Percentiles rank a stretch among this genome's conserved stretches.
Conservation (phyloP, 2,113 vertebrate species). For the Cromileptes altivelis region DNA sequence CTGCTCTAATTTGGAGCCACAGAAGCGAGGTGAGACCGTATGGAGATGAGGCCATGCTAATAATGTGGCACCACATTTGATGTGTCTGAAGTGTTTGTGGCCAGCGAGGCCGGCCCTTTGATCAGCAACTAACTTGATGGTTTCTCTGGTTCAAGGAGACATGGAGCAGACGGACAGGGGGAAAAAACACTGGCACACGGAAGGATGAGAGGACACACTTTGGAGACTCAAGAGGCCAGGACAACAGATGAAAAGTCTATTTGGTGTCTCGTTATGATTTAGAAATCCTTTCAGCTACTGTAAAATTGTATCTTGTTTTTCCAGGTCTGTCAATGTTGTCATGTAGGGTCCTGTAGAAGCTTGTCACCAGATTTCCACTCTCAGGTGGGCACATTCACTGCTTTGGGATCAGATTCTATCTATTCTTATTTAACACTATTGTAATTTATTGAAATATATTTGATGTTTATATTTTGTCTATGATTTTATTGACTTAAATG, state of each 20-base stretch:
- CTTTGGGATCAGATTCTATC: background rate
- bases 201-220: slow-evolving; percentile 36
- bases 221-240: slow-evolving; percentile 50
- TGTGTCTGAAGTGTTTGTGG: slow-evolving; percentile 81
- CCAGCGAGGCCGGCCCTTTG: slow-evolving; percentile 73
- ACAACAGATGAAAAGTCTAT: slow-evolving; percentile 50
- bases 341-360: background rate
- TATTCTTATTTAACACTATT: too few relatives aligned
- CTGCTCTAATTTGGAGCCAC: slow-evolving; percentile 75
- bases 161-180: slow-evolving; percentile 51
- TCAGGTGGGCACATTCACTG: background rate
- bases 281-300: slow-evolving; percentile 53
- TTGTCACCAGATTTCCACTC: background rate
- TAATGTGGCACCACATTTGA: slow-evolving; percentile 78
- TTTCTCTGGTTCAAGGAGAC: slow-evolving; percentile 70
- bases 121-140: slow-evolving; percentile 76
- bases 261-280: slow-evolving; percentile 53
- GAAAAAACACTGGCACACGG: slow-evolving; percentile 37
- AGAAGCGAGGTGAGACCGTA: slow-evolving; percentile 65
- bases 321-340: background rate
- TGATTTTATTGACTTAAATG: background rate
- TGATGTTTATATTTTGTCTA: background rate
- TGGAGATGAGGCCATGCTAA: slow-evolving; percentile 81
- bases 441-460: background rate
- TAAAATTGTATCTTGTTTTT: slow-evolving; percentile 49